Evolutionary conservation across 2,888 invertebrate genomes (phyloP).

Genomic region (Poecilus cupreus): DNA sequence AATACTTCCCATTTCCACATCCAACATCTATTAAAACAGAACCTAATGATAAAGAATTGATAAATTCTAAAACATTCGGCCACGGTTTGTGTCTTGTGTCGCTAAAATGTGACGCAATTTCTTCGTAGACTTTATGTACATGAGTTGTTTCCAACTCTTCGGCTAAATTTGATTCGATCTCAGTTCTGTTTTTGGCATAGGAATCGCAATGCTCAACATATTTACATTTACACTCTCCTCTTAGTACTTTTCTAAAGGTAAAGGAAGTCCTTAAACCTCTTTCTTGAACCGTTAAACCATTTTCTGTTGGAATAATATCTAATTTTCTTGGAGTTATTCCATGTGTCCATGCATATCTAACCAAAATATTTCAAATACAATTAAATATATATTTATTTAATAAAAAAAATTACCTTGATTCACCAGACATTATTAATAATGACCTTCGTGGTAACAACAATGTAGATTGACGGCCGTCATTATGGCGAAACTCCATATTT

Average conservation of each 20-base stretch:
- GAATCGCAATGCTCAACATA: conserved; percentile 83
- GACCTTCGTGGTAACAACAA: conserved; percentile 83
- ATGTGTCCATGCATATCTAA: conserved; percentile 88
- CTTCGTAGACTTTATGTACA: conserved; percentile 93
- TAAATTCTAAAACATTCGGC: conserved; percentile 91
- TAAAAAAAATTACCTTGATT: conserved; percentile 76
- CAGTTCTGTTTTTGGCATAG: conserved; percentile 63
- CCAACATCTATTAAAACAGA: conserved; percentile 92
- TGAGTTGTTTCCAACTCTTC: conserved; percentile 82
- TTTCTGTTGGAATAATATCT: conserved; percentile 80
- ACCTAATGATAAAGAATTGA: conserved; percentile 79
- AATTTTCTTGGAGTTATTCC: conserved; percentile 89
- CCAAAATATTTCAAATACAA: conserved; percentile 39
- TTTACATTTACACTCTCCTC: conserved; percentile 78
- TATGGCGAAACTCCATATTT: conserved; percentile 91
- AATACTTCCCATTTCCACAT: conserved; percentile 99
- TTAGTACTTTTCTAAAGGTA: conserved; percentile 85
- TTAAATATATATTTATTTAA: too few species aligned
- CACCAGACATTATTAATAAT: conserved; percentile 86
- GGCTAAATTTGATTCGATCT: conserved; percentile 72
- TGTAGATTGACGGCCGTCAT: conserved; percentile 76
- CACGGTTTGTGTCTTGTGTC: conserved; percentile 95
- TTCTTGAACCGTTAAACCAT: conserved; percentile 75
- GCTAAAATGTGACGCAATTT: conserved; percentile 96
- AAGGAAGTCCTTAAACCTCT: conserved; percentile 84